Conservation (phyloP, 2,888 invertebrate genomes). For the Strigamia crassipes region DNA sequence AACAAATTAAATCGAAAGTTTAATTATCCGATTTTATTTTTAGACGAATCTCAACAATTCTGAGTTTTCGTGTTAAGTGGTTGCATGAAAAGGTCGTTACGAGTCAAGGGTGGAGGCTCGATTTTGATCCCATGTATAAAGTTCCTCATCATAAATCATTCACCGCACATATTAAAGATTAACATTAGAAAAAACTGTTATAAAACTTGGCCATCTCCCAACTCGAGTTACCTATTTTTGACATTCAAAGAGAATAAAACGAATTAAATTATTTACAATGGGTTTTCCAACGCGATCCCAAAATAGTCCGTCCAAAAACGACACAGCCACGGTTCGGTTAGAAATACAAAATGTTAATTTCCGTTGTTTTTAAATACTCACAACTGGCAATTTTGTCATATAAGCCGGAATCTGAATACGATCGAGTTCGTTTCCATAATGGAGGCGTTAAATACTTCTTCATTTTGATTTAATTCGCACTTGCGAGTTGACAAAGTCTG, state of each 20-base stretch:
- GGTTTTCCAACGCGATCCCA: not conserved
- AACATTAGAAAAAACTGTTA: not conserved
- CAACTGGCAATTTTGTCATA: not conserved
- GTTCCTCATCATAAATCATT: constrained; percentile 12
- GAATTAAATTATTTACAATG: not conserved
- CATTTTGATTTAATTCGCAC: not conserved
- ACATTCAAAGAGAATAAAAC: not conserved
- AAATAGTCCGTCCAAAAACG: not conserved
- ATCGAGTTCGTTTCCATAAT: not conserved
- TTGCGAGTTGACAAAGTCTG: not conserved
- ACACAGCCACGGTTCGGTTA: too few species aligned
- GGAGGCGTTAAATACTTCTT: not conserved
- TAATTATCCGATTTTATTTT: not conserved
- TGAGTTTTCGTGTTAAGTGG: not conserved
- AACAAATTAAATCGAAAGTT: not conserved
- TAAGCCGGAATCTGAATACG: constrained; percentile 4
- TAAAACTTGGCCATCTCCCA: constrained; percentile 12
- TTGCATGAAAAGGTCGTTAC: not conserved
- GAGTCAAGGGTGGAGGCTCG: constrained; percentile 11
- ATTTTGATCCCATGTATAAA: constrained; percentile 5
- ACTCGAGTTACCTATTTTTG: constrained; percentile 1
- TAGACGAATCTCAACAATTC: not conserved
- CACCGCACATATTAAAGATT: not conserved
- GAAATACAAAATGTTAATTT: too few species aligned
- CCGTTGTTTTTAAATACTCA: not conserved